Evolutionary conservation across 2,797 vertebrate species (phyloP), one percentile per base, ranked within the genome.

Genomic region (Psittacula derbiana): DNA sequence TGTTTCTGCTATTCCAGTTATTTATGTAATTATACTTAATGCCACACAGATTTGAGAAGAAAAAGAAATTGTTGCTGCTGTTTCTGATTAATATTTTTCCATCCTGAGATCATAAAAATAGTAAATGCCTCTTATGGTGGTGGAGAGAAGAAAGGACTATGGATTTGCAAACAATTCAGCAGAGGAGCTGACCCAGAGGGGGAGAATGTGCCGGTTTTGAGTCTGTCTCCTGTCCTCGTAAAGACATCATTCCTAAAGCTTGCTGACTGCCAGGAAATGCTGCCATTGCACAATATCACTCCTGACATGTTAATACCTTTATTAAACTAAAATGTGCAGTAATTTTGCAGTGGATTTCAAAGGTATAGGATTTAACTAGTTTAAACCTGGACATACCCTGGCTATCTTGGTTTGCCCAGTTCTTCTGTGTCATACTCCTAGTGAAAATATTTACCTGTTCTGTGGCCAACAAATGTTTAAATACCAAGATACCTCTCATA

Each of bases 1-100:
- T 95, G 86, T 92, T 95, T 95, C 86, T 95, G 83, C 80, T 69
- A 69, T 96, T 95, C 74, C 71, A 88, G 90, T 92, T 94, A 97
- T 96, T 96, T 95, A 71, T 95, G 91, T 96, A 96, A 97, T 97
- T 96, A 93, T 85, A 81, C 82, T 94, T 94, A 96, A 96, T 96
- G 88, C 92, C 88, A 82, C 67, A 80, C 86, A 93, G 76, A 96
- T 92, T 96, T 88, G 62, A 93, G 90, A 95, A 88, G 86, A 94
- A 92, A 92, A 92, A 93, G 58, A 92, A 93, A 71, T 86, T 80
- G 83, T 90, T 93, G 49, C 92, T 94, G 88, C 92, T 94, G 92
- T 78, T 96, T 88, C 41, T 21, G 83, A 78, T 96, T 95, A 95
- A 80, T 95, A 93, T 88, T 95, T 94, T 96, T 95, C 93, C 33